Evolutionary conservation across 1,140 invertebrate genomes (phyloP).

Genomic region (Pogonus chalceus): DNA sequence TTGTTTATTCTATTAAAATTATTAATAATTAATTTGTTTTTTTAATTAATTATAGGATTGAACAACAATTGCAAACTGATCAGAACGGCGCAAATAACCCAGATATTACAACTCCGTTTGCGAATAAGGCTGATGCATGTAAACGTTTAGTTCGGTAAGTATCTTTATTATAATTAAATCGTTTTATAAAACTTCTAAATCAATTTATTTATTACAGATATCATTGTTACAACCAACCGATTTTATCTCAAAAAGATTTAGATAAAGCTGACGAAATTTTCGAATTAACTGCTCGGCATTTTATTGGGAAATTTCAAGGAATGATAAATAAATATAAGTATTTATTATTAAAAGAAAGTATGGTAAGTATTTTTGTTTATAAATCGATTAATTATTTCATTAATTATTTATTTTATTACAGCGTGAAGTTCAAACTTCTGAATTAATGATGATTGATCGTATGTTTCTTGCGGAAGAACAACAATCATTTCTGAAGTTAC

Average conservation of each 20-base stretch:
- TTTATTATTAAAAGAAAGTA: slow-evolving; percentile 72
- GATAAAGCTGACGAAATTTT: slow-evolving; percentile 68
- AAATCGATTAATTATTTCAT: slow-evolving; percentile 12
- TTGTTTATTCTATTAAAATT: neutral
- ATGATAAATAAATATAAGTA: slow-evolving; percentile 72
- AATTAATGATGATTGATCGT: slow-evolving; percentile 61
- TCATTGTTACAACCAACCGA: slow-evolving; percentile 67
- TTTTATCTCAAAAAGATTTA: slow-evolving; percentile 53
- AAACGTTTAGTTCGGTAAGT: slow-evolving; percentile 54
- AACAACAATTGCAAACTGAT: slow-evolving; percentile 67
- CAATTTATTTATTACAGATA: slow-evolving; percentile 35
- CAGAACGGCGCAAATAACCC: slow-evolving; percentile 66
- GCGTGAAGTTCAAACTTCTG: slow-evolving; percentile 56
- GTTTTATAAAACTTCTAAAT: no score
- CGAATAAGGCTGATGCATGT: slow-evolving; percentile 62
- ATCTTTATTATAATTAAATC: no score
- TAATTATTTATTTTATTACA: slow-evolving; percentile 31
- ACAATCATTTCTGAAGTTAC: slow-evolving; percentile 44
- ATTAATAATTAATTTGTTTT: neutral
- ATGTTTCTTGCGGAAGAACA: slow-evolving; percentile 60
- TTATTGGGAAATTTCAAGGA: slow-evolving; percentile 61
- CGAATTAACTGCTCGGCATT: slow-evolving; percentile 58
- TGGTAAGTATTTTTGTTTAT: slow-evolving; percentile 45
- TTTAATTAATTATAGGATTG: slow-evolving; percentile 42
- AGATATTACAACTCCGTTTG: slow-evolving; percentile 66